Base-by-base conservation (phyloP, 2,888 invertebrate species). In the Agonopterix heracliana region DNA sequence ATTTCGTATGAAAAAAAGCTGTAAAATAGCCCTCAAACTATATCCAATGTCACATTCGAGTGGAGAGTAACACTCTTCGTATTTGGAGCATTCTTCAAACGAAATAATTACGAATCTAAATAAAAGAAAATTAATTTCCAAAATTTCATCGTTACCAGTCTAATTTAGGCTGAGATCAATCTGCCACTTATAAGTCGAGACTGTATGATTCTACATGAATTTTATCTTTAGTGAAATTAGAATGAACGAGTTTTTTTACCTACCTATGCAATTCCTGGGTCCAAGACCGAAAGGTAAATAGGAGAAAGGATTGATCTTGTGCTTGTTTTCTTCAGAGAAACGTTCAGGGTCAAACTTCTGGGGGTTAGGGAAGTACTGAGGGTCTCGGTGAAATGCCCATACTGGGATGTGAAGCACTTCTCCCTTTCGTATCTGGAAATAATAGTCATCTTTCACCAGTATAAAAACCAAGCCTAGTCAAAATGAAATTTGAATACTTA, bases 251-350 rank as follows among this genome's bases (percentile, higher is more conserved):
- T 1, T 38, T 38, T 38, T 42, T 9, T 42, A 14, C 10, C 64
- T 55, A 76, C 91, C 92, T 46, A 92, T 89, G 55, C 91, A 92
- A 59, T 82, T 90, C 46, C 91, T 79, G 2, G 88, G 91, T 3
- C 92, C 91, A 5, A 77, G 10, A 3, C 90, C 90, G 52, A 90
- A 90, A 0, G 90, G 90, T 51, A 84, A 54, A 49, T 85, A 90
- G 9, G 63, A 51, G 3, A 53, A 55, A 0, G 59, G 53, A 5
- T 60, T 44, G n/a, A 71, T 63, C 0, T 78, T 79, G 0, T 71
- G 64, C 55, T 85, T 89, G 56, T 90, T 91, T 53, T 90, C 89
- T 0, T 89, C 85, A n/a, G 72, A 90, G 55, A 90, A 91, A 35
- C 90, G 63, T 55, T 89, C 76, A n/a, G 91, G 91, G 57, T 90